Conservation (phyloP, 2,888 invertebrate species). For the Lasius platythorax region DNA sequence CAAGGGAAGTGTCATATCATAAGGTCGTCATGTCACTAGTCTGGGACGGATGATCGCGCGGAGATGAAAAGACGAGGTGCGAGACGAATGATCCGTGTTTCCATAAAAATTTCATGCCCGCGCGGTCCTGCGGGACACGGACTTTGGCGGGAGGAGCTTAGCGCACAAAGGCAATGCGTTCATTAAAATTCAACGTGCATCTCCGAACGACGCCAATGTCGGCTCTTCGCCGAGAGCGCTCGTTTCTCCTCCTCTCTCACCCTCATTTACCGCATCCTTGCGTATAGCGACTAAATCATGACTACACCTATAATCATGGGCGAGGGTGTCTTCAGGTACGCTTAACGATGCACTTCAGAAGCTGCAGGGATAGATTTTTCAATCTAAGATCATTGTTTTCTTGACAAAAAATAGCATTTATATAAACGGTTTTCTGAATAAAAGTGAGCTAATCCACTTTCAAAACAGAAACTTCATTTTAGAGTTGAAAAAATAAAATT, state of each 20-base stretch:
- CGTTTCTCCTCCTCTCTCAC: background rate
- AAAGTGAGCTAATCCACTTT: background rate
- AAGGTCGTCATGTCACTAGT: constrained; percentile 19
- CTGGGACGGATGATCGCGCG: constrained; percentile 21
- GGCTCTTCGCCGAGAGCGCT: constrained; percentile 34
- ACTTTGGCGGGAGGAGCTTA: constrained; percentile 63
- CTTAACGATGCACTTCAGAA: background rate
- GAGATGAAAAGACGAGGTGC: background rate
- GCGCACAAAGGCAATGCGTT: constrained; percentile 75
- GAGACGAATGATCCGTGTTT: constrained; percentile 71
- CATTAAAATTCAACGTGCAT: constrained; percentile 78
- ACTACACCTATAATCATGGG: constrained; percentile 15
- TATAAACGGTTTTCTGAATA: background rate
- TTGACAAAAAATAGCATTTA: background rate
- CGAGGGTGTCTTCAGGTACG: background rate
- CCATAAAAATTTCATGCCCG: constrained; percentile 73
- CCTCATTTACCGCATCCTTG: background rate
- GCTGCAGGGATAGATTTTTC: background rate
- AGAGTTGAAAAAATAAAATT: constrained; percentile 2
- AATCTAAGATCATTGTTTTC: background rate
- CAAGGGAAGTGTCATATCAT: constrained; percentile 13
- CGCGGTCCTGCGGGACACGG: constrained; percentile 48
- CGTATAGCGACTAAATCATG: constrained; percentile 17
- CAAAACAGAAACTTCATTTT: background rate
- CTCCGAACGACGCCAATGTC: constrained; percentile 65